These are phyloP conservation scores for Melipona beecheii DNA, from an alignment of 2,888 invertebrate species.

Conservation along the genomic window DNA sequence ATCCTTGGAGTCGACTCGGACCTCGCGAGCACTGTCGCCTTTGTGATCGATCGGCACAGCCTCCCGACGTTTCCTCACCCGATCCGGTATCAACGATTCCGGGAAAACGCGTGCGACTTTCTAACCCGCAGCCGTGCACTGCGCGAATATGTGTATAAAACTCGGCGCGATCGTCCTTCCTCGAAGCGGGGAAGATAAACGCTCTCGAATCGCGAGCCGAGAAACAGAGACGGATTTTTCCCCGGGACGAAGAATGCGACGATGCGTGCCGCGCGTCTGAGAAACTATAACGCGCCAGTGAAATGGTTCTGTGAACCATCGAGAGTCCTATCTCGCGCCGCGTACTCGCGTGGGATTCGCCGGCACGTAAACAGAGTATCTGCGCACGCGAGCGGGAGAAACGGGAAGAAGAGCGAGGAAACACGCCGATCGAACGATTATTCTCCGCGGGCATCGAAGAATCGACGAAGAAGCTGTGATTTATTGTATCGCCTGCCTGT, in stretches of 20 bases:
- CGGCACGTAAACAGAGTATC: constrained; percentile 9
- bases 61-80: not conserved
- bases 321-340: constrained; percentile 7
- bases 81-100: constrained; percentile 22
- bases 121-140: constrained; percentile 33
- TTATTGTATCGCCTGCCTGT: constrained; percentile 15
- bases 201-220: constrained; percentile 8
- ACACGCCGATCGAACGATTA: not conserved
- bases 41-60: not conserved
- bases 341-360: constrained; percentile 8
- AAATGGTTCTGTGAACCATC: constrained; percentile 51
- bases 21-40: not conserved
- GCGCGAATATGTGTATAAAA: constrained; percentile 35
- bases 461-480: constrained; percentile 5
- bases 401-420: not conserved
- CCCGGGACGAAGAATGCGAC: constrained; percentile 29
- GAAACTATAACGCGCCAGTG: constrained; percentile 55
- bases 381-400: not conserved
- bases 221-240: constrained; percentile 19
- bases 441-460: not conserved
- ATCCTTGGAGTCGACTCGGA: constrained; percentile 1
- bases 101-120: constrained; percentile 46
- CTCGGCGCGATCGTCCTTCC: constrained; percentile 37
- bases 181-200: constrained; percentile 50
- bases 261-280: constrained; percentile 33